Percentiles rank a stretch among this genome's conserved stretches.
Evolutionary conservation across 2,888 invertebrate species (phyloP).

Genomic region (Xylota segnis): DNA sequence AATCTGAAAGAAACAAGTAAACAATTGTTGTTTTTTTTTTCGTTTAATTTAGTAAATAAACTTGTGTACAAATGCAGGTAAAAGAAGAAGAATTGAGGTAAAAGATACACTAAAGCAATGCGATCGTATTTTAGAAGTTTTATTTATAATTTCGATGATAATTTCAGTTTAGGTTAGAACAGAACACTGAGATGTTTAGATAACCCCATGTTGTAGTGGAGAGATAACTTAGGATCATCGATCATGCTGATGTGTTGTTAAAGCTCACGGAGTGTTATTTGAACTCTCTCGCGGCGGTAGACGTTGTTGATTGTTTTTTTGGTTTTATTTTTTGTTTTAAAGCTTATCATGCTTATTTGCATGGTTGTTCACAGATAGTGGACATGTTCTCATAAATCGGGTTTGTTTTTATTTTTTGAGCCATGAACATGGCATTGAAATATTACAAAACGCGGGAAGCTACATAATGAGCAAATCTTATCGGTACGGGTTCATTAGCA

Average conservation of each 20-base stretch:
- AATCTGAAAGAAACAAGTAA: conserved; percentile 58
- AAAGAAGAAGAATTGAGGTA: conserved; percentile 5
- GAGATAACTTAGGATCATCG: conserved; percentile 1
- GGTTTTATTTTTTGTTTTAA: too few species aligned
- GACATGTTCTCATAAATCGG: not conserved
- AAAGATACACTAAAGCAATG: not conserved
- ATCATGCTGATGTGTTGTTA: not conserved
- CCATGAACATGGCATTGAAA: conserved; percentile 41
- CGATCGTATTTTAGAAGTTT: not conserved
- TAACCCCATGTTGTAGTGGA: not conserved
- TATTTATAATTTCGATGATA: not conserved
- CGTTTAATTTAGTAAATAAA: conserved; percentile 3
- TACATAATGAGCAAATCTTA: conserved; percentile 34
- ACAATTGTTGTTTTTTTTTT: conserved; percentile 12
- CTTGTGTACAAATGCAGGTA: conserved; percentile 12
- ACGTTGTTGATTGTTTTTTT: too few species aligned
- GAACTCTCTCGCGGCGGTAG: too few species aligned
- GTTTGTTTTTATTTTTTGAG: not conserved
- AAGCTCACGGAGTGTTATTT: not conserved
- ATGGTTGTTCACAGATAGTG: not conserved
- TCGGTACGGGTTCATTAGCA: conserved; percentile 27
- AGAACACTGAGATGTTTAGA: conserved; percentile 6
- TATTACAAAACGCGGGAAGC: conserved; percentile 4
- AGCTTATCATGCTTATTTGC: conserved; percentile 20
- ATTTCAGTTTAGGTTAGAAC: not conserved